Evolutionary conservation across 2,113 vertebrate species (phyloP).

Genomic region (Hyaena hyaena): DNA sequence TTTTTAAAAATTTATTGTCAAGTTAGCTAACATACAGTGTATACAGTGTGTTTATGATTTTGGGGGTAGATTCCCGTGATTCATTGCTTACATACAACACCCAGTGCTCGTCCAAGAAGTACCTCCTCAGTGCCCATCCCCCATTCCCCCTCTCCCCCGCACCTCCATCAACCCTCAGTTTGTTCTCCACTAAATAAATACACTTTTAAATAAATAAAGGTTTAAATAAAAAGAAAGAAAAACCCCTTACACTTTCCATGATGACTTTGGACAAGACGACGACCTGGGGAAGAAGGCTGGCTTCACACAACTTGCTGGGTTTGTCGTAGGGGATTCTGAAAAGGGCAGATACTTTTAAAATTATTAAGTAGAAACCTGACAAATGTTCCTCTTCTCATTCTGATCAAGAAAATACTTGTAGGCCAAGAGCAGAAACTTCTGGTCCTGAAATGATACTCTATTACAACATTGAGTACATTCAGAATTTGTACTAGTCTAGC

Average conservation of each 20-base stretch:
- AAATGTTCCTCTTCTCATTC: not conserved
- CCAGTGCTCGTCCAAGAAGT: too few relatives aligned
- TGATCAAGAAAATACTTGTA: not conserved
- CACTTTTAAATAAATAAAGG: too few relatives aligned
- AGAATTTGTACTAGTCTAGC: not conserved
- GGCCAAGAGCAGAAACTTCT: not conserved
- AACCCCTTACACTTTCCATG: not conserved
- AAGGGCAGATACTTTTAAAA: not conserved
- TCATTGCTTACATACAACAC: too few relatives aligned
- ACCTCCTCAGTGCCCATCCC: too few relatives aligned
- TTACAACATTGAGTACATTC: not conserved
- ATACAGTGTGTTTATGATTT: too few relatives aligned
- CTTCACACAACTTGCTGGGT: not conserved
- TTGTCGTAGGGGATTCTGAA: not conserved
- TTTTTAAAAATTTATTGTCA: too few relatives aligned
- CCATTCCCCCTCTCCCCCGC: too few relatives aligned
- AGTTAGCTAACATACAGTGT: too few relatives aligned
- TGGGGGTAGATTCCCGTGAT: too few relatives aligned
- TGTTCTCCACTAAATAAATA: too few relatives aligned
- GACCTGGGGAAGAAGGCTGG: not conserved
- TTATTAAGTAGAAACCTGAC: not conserved
- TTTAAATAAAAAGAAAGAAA: not conserved
- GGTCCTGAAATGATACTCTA: not conserved
- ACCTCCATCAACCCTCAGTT: too few relatives aligned
- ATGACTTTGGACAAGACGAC: not conserved